Evolutionary conservation across 2,113 vertebrate genomes (phyloP).

Genomic region (Entelurus aequoreus): DNA sequence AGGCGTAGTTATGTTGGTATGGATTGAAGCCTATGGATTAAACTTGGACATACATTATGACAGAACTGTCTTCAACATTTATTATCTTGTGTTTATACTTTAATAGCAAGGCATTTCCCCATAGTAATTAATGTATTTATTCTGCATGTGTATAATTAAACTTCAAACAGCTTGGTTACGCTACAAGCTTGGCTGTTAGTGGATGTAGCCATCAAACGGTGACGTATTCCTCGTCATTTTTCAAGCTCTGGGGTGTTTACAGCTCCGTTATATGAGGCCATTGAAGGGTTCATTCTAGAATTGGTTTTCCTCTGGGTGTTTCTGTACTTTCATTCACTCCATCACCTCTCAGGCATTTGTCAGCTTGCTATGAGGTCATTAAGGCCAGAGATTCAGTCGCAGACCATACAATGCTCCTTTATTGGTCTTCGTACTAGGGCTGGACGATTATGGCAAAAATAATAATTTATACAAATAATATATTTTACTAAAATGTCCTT

Average conservation of each 20-base stretch:
- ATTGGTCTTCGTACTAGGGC: no score
- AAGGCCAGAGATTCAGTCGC: conserved; percentile 26
- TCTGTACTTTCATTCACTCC: conserved; percentile 40
- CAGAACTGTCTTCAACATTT: background rate
- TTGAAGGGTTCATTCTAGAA: conserved; percentile 45
- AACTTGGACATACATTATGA: conserved; percentile 1
- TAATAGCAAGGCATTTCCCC: background rate
- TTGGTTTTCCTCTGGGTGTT: conserved; percentile 43
- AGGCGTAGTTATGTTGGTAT: no score
- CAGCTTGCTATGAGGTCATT: conserved; percentile 38
- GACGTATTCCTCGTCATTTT: conserved; percentile 28
- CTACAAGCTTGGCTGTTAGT: conserved; percentile 24
- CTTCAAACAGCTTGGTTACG: conserved; percentile 12
- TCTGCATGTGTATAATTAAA: conserved; percentile 12
- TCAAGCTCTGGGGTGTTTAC: conserved; percentile 44
- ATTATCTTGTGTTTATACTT: conserved; percentile 4
- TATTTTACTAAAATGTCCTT: no score
- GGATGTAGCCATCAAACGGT: conserved; percentile 11
- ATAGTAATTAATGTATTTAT: conserved; percentile 6
- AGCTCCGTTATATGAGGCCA: conserved; percentile 35
- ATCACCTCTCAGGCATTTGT: conserved; percentile 48
- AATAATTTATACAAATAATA: no score
- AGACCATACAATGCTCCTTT: conserved; percentile 13
- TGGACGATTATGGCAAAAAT: no score
- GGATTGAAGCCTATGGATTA: background rate